Conservation (phyloP, 2,888 invertebrate genomes). For the Diarsia dahlii region DNA sequence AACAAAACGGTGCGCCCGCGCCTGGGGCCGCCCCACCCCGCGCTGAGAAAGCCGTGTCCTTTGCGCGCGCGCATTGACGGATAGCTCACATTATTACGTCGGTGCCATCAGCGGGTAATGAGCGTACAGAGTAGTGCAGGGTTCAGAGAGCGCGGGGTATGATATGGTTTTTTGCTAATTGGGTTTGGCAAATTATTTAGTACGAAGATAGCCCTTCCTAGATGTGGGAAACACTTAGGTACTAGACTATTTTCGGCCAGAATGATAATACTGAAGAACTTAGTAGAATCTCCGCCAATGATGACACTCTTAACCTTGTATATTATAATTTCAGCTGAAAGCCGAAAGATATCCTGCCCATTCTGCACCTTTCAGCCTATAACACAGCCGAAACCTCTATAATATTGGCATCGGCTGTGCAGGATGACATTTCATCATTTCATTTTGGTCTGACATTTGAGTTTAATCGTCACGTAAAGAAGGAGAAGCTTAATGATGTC, state of each 20-base stretch:
- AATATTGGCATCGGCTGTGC: not conserved
- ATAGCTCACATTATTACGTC: slow-evolving; percentile 84
- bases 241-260: not conserved
- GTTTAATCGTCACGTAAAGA: not conserved
- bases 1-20: slow-evolving; percentile 74
- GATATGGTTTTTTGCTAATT: slow-evolving; percentile 29
- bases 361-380: not conserved
- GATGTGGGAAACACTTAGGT: not conserved
- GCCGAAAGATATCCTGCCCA: not conserved
- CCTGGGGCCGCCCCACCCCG: slow-evolving; percentile 55
- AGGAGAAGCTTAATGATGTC: not conserved
- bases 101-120: slow-evolving; percentile 82
- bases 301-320: not conserved
- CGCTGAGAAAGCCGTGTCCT: slow-evolving; percentile 87
- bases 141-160: slow-evolving; percentile 25
- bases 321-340: not conserved
- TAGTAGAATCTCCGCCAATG: not conserved
- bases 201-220: not conserved
- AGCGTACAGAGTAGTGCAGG: slow-evolving; percentile 69
- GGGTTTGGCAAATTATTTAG: not conserved
- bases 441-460: not conserved
- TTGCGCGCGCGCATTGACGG: slow-evolving; percentile 82
- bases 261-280: not conserved
- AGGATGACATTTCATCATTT: too few relatives aligned
- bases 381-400: too few relatives aligned